Conservation (phyloP, 2,797 vertebrate species). For the Oryzias dopingdopingensis region DNA sequence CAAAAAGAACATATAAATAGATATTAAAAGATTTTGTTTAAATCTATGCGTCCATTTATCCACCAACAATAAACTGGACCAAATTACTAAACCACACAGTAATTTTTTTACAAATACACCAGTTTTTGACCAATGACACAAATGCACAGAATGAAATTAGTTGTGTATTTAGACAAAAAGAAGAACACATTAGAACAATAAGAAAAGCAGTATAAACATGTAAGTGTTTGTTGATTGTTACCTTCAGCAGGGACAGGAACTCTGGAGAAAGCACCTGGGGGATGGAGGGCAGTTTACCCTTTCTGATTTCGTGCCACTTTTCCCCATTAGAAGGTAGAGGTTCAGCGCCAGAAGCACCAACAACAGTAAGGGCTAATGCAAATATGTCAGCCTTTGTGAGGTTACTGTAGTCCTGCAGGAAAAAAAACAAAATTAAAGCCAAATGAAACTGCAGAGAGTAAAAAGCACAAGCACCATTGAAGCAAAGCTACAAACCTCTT, state of each 20-base stretch:
- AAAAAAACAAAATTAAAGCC: not conserved
- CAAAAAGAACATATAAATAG: too few relatives aligned
- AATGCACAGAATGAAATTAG: too few relatives aligned
- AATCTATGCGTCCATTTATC: too few relatives aligned
- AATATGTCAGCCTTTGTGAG: slow-evolving; percentile 81
- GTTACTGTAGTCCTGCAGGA: slow-evolving; percentile 73
- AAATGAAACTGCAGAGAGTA: accelerated
- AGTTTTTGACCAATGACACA: not conserved
- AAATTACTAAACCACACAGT: too few relatives aligned
- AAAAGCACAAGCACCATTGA: not conserved
- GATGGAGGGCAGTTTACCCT: slow-evolving; percentile 88
- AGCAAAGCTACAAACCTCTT: slow-evolving; percentile 82
- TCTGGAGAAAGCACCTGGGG: slow-evolving; percentile 93
- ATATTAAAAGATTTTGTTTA: too few relatives aligned
- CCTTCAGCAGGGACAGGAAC: slow-evolving; percentile 88
- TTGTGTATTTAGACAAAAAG: too few relatives aligned
- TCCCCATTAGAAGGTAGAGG: slow-evolving; percentile 93
- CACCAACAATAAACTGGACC: too few relatives aligned
- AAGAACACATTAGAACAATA: too few relatives aligned
- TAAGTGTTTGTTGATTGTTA: slow-evolving; percentile 49
- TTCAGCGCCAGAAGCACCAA: slow-evolving; percentile 84
- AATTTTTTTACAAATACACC: too few relatives aligned
- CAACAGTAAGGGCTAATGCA: slow-evolving; percentile 77
- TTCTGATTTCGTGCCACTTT: slow-evolving; percentile 94
- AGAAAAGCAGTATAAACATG: too few relatives aligned